A percentile compares a stretch with the other conserved stretches of the same genome.
Evolutionary conservation across 2,797 vertebrate species (phyloP).

Genomic region (Anabas testudineus): DNA sequence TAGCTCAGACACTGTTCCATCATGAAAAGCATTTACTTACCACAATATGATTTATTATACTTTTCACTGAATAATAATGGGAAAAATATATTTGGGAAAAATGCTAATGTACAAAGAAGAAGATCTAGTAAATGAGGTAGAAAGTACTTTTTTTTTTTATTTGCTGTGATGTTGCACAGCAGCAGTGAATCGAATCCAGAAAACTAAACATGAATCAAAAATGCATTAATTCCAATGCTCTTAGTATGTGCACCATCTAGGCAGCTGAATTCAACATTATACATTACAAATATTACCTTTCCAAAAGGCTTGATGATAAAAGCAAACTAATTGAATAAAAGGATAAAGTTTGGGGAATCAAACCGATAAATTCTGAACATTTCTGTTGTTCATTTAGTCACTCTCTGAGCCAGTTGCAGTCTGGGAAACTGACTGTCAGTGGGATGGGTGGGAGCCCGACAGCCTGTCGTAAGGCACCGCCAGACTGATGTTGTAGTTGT

Average conservation of each 20-base stretch:
- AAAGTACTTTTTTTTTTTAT: constrained; percentile 30
- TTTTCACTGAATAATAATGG: no score
- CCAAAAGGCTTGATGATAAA: constrained; percentile 16
- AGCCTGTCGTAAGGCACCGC: constrained; percentile 87
- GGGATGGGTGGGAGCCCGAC: constrained; percentile 50
- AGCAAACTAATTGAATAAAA: neutral
- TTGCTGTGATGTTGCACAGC: constrained; percentile 18
- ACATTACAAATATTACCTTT: neutral
- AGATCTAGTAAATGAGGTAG: constrained; percentile 13
- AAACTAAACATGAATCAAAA: constrained; percentile 14
- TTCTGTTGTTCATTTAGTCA: neutral
- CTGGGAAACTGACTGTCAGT: constrained; percentile 44
- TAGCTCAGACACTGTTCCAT: no score
- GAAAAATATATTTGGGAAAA: no score
- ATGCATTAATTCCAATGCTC: neutral
- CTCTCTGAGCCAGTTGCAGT: neutral
- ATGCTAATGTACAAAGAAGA: neutral
- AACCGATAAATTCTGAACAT: neutral
- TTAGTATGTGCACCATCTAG: neutral
- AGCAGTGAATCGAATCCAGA: constrained; percentile 2
- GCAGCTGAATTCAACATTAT: neutral
- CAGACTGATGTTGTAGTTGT: constrained; percentile 93
- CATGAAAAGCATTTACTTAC: no score
- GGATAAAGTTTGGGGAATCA: constrained; percentile 31
- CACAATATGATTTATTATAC: no score